phyloP scores from a whole-genome alignment of 2,888 invertebrate species.

The Lottia scabra region DNA sequence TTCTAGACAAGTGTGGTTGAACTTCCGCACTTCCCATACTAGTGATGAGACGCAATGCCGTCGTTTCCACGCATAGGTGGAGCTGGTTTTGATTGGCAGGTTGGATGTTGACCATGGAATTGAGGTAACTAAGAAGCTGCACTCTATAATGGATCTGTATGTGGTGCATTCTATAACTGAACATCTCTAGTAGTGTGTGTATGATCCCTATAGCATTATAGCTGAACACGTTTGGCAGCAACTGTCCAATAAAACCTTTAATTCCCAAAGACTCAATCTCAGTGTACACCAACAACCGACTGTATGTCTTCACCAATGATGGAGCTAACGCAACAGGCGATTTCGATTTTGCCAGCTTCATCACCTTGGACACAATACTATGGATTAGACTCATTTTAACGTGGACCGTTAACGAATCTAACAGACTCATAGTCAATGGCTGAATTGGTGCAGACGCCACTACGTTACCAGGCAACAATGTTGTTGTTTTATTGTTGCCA shows the following conservation, averaged over 20 bases:
- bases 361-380: constrained; percentile 82
- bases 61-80: constrained; percentile 91
- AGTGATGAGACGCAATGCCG: constrained; percentile 86
- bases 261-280: constrained; percentile 97
- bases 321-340: constrained; percentile 86
- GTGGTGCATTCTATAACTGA: constrained; percentile 94
- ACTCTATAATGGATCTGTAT: constrained; percentile 96
- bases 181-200: constrained; percentile 96
- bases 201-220: constrained; percentile 94
- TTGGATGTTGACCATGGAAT: constrained; percentile 89
- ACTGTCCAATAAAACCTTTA: constrained; percentile 92
- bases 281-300: constrained; percentile 90
- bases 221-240: constrained; percentile 91
- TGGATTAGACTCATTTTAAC: constrained; percentile 93
- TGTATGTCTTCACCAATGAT: constrained; percentile 94
- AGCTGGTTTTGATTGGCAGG: constrained; percentile 96
- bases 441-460: constrained; percentile 79
- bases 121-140: constrained; percentile 89
- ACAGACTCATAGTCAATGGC: constrained; percentile 90
- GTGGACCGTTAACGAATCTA: constrained; percentile 94
- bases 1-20: constrained; percentile 90
- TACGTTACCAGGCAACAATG: constrained; percentile 68
- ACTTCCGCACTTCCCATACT: constrained; percentile 95
- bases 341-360: constrained; percentile 89
- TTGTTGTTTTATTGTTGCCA: constrained; percentile 64